Conservation (phyloP, 2,797 vertebrate genomes). For the Novumbra hubbsi region DNA sequence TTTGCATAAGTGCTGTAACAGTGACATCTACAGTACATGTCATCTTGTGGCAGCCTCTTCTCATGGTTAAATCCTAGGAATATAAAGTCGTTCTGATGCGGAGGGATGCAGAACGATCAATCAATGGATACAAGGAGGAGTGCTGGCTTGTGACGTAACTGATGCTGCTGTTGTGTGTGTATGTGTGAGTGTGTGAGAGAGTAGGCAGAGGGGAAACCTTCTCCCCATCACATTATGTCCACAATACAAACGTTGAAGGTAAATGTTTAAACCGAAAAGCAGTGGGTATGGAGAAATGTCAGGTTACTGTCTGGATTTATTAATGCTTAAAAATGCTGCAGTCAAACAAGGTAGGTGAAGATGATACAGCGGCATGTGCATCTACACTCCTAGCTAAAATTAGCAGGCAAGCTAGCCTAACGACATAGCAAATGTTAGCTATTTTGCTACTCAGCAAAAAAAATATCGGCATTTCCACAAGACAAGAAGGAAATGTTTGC, state of each 20-base stretch:
- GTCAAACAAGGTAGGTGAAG: conserved; percentile 50
- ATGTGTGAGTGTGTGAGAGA: neutral
- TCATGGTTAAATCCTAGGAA: neutral
- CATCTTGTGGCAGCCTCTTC: neutral
- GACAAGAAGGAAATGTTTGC: neutral
- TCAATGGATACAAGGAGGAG: conserved; percentile 25
- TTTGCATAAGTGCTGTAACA: neutral
- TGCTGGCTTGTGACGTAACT: conserved; percentile 53
- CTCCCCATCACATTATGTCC: neutral
- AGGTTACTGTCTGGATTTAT: conserved; percentile 19
- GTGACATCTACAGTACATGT: neutral
- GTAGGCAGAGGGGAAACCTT: conserved; percentile 13
- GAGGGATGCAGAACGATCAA: conserved; percentile 42
- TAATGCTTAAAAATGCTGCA: conserved; percentile 25
- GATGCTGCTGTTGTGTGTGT: conserved; percentile 2
- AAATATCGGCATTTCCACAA: neutral
- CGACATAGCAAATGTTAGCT: conserved; percentile 17
- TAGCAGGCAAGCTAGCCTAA: conserved; percentile 53
- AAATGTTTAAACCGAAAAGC: neutral
- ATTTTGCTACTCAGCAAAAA: neutral
- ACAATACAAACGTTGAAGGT: neutral
- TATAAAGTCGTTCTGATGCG: conserved; percentile 30
- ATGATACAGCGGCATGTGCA: neutral
- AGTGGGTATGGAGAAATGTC: neutral
- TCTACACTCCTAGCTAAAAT: conserved; percentile 22